phyloP scores from a whole-genome alignment of 2,113 vertebrate genomes.

The Arenaria interpres region DNA sequence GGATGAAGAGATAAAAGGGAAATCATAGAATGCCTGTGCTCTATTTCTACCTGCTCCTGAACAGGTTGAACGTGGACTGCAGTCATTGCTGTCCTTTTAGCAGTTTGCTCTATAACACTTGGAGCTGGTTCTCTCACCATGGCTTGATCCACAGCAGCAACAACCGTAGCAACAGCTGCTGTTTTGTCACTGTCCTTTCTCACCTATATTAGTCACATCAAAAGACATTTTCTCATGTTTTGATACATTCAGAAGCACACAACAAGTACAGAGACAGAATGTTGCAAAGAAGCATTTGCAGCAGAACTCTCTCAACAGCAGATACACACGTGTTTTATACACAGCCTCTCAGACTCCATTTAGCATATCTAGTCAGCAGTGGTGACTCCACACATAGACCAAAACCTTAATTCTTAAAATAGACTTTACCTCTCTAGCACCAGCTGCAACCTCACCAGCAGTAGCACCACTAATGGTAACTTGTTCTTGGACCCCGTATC shows the following conservation, averaged over 20 bases:
- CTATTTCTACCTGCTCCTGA: conserved; percentile 80
- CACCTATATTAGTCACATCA: conserved; percentile 71
- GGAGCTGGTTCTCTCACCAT: conserved; percentile 82
- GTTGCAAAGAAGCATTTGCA: not conserved
- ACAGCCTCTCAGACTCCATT: not conserved
- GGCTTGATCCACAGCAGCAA: conserved; percentile 90
- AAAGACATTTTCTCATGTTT: conserved; percentile 40
- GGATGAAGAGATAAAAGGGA: not conserved
- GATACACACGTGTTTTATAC: not conserved
- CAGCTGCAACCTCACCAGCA: conserved; percentile 8
- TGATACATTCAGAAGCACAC: conserved; percentile 11
- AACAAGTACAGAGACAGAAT: not conserved
- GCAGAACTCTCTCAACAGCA: not conserved
- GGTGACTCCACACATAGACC: not conserved
- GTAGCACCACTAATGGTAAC: conserved; percentile 68
- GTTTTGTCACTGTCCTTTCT: conserved; percentile 81
- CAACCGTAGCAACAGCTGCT: conserved; percentile 84
- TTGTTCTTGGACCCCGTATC: conserved; percentile 77
- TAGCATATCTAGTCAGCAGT: not conserved
- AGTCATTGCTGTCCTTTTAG: conserved; percentile 80
- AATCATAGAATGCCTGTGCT: not conserved
- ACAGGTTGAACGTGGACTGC: conserved; percentile 75
- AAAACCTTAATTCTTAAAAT: not conserved
- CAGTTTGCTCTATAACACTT: conserved; percentile 76
- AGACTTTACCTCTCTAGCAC: conserved; percentile 70